phyloP scores from a whole-genome alignment of 2,797 vertebrate species.

The Oreonectes daqikongensis region DNA sequence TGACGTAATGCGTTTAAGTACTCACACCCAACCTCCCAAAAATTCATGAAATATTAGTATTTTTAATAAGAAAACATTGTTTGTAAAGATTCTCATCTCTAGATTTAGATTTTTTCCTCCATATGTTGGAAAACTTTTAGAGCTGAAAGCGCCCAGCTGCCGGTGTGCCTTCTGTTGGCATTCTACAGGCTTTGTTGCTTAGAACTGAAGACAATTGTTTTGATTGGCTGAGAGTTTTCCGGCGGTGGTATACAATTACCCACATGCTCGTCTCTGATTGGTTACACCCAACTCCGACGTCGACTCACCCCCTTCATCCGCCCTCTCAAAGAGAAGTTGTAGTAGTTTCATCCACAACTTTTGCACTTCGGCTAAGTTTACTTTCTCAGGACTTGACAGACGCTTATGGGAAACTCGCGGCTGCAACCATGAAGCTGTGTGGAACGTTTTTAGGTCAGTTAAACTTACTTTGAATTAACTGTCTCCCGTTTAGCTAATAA shows the following conservation, averaged over 20 bases:
- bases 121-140: constrained; percentile 19
- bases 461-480: constrained; percentile 7
- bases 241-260: constrained; percentile 64
- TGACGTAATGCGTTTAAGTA: not conserved
- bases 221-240: constrained; percentile 76
- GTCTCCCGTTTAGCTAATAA: not conserved
- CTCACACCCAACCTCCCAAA: not conserved
- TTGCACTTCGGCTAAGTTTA: constrained; percentile 73
- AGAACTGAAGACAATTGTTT: constrained; percentile 63
- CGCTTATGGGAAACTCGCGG: constrained; percentile 58
- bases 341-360: constrained; percentile 79
- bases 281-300: constrained; percentile 61
- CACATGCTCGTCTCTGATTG: constrained; percentile 74
- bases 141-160: constrained; percentile 46
- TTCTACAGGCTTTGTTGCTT: constrained; percentile 74
- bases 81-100: not conserved
- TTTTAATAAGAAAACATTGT: not conserved
- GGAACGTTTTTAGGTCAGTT: constrained; percentile 91
- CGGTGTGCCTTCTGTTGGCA: constrained; percentile 77
- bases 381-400: constrained; percentile 64
- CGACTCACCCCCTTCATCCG: constrained; percentile 46
- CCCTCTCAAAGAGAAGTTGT: constrained; percentile 78
- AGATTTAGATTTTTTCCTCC: not conserved
- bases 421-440: constrained; percentile 89
- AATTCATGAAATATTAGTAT: not conserved